Conservation (phyloP, 2,113 vertebrate genomes). For the Hemibagrus wyckioides region DNA sequence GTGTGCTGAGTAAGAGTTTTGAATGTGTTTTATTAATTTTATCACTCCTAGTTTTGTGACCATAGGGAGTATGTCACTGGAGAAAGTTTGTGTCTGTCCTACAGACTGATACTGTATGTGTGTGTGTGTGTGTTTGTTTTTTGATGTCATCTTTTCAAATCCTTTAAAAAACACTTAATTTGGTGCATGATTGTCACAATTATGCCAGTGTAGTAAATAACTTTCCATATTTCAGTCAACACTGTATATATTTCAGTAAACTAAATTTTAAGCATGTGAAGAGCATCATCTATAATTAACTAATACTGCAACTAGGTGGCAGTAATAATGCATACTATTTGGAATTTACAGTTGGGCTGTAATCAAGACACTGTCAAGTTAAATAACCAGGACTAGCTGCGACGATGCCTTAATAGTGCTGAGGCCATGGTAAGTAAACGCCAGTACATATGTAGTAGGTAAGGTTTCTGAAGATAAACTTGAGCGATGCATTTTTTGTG, state of each 20-base stretch:
- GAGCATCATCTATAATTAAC: neutral
- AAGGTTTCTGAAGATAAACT: neutral
- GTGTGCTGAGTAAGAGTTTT: too few relatives aligned
- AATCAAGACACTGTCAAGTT: neutral
- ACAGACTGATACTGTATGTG: slow-evolving; percentile 9
- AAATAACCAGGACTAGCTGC: neutral
- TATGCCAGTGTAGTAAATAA: neutral
- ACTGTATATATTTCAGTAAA: neutral
- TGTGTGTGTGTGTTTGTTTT: neutral
- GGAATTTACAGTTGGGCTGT: neutral
- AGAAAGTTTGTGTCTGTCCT: neutral
- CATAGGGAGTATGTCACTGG: slow-evolving; percentile 72
- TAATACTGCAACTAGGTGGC: neutral
- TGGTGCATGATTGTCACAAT: neutral
- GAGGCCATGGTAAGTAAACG: neutral
- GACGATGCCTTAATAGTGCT: neutral
- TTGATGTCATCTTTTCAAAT: slow-evolving; percentile 6
- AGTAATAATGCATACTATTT: neutral
- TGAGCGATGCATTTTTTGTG: neutral
- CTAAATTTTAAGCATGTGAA: neutral
- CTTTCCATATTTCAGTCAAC: neutral
- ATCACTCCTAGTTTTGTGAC: too few relatives aligned
- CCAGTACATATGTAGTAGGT: neutral
- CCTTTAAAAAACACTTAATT: neutral
- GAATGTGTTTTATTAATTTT: too few relatives aligned